Percentiles rank a stretch among this genome's conserved stretches.
These are phyloP conservation scores for Bovichtus diacanthus DNA, from an alignment of 2,797 vertebrate genomes.

Conservation along the genomic window DNA sequence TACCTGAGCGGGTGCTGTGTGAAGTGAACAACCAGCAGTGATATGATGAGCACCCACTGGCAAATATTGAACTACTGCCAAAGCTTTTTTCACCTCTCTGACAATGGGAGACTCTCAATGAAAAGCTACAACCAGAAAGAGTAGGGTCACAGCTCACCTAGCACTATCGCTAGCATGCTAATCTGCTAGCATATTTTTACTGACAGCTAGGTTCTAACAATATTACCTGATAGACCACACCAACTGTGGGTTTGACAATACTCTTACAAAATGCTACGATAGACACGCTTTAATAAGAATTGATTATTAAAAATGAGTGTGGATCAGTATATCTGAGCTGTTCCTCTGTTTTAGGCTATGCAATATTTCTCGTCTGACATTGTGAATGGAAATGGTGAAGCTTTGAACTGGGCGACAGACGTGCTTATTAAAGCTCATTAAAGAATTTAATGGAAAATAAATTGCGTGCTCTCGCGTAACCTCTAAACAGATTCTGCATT, in stretches of 20 bases:
- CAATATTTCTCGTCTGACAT: too few relatives aligned
- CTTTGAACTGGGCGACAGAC: too few relatives aligned
- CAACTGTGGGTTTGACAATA: not conserved
- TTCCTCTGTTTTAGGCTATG: not conserved
- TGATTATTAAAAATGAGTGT: not conserved
- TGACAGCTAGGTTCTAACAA: not conserved
- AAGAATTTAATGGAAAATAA: too few relatives aligned
- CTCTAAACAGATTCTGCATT: too few relatives aligned
- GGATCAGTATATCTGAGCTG: not conserved
- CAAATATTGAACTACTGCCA: not conserved
- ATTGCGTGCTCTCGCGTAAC: too few relatives aligned
- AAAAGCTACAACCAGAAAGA: not conserved
- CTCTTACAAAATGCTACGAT: not conserved
- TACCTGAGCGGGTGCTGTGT: conserved; percentile 27
- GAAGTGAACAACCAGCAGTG: conserved; percentile 16
- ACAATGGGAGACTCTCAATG: not conserved
- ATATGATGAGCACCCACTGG: not conserved
- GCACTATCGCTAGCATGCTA: not conserved
- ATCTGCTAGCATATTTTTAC: not conserved
- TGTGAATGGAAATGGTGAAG: too few relatives aligned
- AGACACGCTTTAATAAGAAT: not conserved
- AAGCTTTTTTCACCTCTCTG: not conserved
- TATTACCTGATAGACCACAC: not conserved
- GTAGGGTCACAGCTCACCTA: not conserved
- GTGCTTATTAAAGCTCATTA: too few relatives aligned